Percentiles rank a stretch among this genome's conserved stretches.
Conservation (phyloP, 2,797 vertebrate species). For the Monodelphis domestica region DNA sequence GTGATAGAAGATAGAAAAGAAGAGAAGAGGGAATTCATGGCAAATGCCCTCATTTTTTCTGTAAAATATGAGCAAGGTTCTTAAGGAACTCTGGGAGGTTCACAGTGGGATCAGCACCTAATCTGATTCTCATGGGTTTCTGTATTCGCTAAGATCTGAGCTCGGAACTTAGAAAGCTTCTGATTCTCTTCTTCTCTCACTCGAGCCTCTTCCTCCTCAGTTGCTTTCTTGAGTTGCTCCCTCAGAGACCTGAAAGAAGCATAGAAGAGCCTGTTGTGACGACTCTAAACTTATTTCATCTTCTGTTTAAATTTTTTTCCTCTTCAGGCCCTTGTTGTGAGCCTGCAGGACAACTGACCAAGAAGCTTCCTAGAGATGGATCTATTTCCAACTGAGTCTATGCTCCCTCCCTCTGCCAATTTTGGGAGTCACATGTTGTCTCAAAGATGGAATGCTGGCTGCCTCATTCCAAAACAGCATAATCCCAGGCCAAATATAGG, state of each 20-base stretch:
- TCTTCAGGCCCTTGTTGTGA: background rate
- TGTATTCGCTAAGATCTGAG: slow-evolving; percentile 72
- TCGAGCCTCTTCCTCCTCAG: slow-evolving; percentile 84
- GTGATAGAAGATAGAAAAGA: background rate
- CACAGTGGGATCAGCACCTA: slow-evolving; percentile 81
- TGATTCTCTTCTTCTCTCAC: slow-evolving; percentile 81
- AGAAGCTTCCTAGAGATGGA: background rate
- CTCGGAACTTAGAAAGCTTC: slow-evolving; percentile 81
- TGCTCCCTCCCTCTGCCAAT: background rate
- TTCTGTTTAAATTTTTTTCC: background rate
- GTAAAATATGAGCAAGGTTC: background rate
- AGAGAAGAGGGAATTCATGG: background rate
- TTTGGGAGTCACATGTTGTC: background rate
- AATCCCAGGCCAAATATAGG: slow-evolving; percentile 10
- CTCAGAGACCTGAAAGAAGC: slow-evolving; percentile 82
- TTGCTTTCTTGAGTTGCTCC: slow-evolving; percentile 79
- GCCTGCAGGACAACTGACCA: background rate
- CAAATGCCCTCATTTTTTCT: background rate
- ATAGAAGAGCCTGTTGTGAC: background rate
- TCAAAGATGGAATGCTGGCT: background rate
- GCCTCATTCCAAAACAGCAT: background rate
- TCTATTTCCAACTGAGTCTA: background rate
- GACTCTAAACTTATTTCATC: background rate
- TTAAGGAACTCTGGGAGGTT: rapidly evolving
- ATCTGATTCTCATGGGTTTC: slow-evolving; percentile 83